Percentiles rank a stretch among this genome's conserved stretches.
phyloP scores from a whole-genome alignment of 2,888 invertebrate genomes.

The Adelphocoris suturalis region DNA sequence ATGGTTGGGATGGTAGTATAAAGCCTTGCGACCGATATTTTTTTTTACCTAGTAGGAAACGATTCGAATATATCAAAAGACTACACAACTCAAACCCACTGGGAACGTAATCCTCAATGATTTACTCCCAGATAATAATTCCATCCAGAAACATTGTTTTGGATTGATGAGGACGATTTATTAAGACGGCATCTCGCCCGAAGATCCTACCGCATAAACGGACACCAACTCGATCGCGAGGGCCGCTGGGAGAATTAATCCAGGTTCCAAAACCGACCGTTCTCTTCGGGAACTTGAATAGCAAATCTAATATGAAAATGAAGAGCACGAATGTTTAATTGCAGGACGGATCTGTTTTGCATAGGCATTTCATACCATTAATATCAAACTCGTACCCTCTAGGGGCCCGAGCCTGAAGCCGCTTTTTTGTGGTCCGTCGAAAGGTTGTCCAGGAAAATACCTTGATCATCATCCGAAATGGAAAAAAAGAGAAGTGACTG shows the following conservation, averaged over 20 bases:
- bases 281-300: conserved; percentile 38
- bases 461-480: conserved; percentile 38
- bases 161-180: conserved; percentile 67
- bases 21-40: not conserved
- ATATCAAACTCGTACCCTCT: conserved; percentile 62
- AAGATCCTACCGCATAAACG: conserved; percentile 34
- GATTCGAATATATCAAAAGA: conserved; percentile 59
- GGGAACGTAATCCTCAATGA: conserved; percentile 46
- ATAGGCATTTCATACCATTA: conserved; percentile 70
- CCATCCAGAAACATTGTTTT: conserved; percentile 56
- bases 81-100: not conserved
- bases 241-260: conserved; percentile 56
- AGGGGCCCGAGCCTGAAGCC: conserved; percentile 36
- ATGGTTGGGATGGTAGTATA: not conserved
- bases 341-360: conserved; percentile 56
- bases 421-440: not conserved
- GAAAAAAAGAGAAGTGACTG: conserved; percentile 53
- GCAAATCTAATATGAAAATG: conserved; percentile 71
- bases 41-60: not conserved
- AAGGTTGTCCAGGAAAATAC: conserved; percentile 36
- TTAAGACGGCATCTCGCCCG: conserved; percentile 44
- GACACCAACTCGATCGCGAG: conserved; percentile 61
- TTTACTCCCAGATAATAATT: conserved; percentile 62
- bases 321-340: conserved; percentile 65
- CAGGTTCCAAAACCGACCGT: conserved; percentile 51